These are phyloP conservation scores for Nematopogon swammerdamellus DNA, from an alignment of 2,888 invertebrate genomes.

Conservation along the genomic window DNA sequence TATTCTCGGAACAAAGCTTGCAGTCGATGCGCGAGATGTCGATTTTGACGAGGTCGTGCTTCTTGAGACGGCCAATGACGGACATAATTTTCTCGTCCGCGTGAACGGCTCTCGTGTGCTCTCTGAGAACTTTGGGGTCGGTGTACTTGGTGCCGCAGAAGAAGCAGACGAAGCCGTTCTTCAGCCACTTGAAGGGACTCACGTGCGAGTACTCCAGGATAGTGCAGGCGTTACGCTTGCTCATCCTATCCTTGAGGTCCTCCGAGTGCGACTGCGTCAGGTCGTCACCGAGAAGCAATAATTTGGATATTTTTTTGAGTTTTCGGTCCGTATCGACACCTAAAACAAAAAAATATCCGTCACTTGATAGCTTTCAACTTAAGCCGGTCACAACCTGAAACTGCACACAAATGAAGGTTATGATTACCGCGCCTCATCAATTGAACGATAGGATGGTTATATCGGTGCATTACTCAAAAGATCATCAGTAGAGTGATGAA, in stretches of 20 bases:
- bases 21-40: constrained; percentile 29
- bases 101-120: not conserved
- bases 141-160: not conserved
- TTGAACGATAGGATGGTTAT: too few species aligned
- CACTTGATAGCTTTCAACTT: not conserved
- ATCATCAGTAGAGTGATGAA: too few species aligned
- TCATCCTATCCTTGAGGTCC: not conserved
- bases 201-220: constrained; percentile 1
- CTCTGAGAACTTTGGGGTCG: constrained; percentile 1
- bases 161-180: constrained; percentile 2
- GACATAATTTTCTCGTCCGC: not conserved
- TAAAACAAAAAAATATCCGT: constrained; percentile 3
- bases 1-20: constrained; percentile 18
- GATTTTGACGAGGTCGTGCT: constrained; percentile 15
- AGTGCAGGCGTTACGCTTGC: constrained; percentile 2
- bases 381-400: too few species aligned
- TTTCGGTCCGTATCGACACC: constrained; percentile 1
- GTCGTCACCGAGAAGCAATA: not conserved
- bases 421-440: too few species aligned
- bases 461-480: too few species aligned
- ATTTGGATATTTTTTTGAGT: not conserved
- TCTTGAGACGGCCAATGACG: constrained; percentile 3
- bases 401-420: too few species aligned
- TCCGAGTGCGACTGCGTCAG: not conserved
- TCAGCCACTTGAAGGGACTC: constrained; percentile 3